Evolutionary conservation across 2,888 invertebrate species (phyloP), one percentile per base, ranked within the genome.

Genomic region (Baronia brevicornis): DNA sequence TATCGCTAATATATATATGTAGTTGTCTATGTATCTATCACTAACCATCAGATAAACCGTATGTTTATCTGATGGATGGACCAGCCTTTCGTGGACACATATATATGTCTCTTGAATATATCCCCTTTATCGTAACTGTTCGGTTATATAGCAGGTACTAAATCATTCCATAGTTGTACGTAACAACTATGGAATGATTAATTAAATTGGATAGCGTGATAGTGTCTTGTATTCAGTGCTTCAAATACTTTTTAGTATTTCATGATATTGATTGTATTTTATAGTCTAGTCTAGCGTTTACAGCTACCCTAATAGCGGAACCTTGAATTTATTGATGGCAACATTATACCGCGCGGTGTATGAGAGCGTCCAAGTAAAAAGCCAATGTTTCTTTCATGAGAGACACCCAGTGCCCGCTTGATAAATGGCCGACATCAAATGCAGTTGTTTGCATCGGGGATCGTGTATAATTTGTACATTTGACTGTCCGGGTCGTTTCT

Each of bases 391-490:
- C 40, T 73, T 72, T 68, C 70, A 77, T 73, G 58, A 54, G 48
- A 43, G 47, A 60, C 59, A 60, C 55, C 48, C 44, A 62, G 42
- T 38, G 15, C 22, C 17, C 10, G 12, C 42, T 54, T 73, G 70
- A 77, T 67, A 54, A 59, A 73, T 73, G 48, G 44, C n/a, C 25
- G 41, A 47, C 48, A 60, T 62, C 56, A 63, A 58, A 68, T 78
- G 77, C 78, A 79, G 65, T 68, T 63, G 61, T 70, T 64, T 75
- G 74, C 75, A 75, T 54, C 56, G 54, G 48, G 33, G 41, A 44
- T 58, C 41, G 35, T 46, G 68, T 64, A 74, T 75, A 79, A 77
- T 78, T 70, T 51, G 42, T 44, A 53, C 63, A 71, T 79, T 74
- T 69, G 41, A 44, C 28, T 51, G 73, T 66, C 69, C 62, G 52